Percentiles rank a stretch among this genome's conserved stretches.
Conservation (phyloP, 2,113 vertebrate genomes). For the Misgurnus mizolepis region DNA sequence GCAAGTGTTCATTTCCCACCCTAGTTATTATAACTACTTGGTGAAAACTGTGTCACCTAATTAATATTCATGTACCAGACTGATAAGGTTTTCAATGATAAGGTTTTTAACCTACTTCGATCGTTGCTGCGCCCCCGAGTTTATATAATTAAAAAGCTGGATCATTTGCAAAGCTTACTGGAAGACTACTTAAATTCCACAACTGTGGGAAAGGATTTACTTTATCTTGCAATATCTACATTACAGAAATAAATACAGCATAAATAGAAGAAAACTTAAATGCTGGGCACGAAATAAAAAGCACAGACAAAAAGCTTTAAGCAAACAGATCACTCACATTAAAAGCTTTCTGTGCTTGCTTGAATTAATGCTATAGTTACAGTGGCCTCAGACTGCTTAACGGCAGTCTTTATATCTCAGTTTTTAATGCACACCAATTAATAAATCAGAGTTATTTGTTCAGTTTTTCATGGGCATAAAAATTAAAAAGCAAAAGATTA, state of each 20-base stretch:
- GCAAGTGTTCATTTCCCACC: no score
- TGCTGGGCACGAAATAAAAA: neutral
- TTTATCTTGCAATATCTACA: slow-evolving; percentile 18
- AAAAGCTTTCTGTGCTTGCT: neutral
- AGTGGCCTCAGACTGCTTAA: no score
- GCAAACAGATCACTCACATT: slow-evolving; percentile 2
- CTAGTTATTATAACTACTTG: no score
- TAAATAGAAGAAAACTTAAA: slow-evolving; percentile 16
- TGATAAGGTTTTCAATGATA: no score
- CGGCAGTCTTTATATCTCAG: no score
- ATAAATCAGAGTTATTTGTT: neutral
- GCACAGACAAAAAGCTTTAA: slow-evolving; percentile 18
- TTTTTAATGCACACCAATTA: neutral
- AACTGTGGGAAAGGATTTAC: slow-evolving; percentile 31
- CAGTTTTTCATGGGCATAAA: neutral
- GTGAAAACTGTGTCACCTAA: no score
- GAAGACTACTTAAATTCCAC: slow-evolving; percentile 18
- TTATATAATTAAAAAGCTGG: slow-evolving; percentile 4
- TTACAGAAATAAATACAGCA: slow-evolving; percentile 8
- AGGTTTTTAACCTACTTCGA: no score
- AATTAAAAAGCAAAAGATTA: neutral
- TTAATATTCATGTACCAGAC: no score
- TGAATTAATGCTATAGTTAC: neutral
- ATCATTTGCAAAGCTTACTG: slow-evolving; percentile 7
- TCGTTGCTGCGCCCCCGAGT: neutral